phyloP scores from a whole-genome alignment of 2,797 vertebrate species.

The Falco berigora region DNA sequence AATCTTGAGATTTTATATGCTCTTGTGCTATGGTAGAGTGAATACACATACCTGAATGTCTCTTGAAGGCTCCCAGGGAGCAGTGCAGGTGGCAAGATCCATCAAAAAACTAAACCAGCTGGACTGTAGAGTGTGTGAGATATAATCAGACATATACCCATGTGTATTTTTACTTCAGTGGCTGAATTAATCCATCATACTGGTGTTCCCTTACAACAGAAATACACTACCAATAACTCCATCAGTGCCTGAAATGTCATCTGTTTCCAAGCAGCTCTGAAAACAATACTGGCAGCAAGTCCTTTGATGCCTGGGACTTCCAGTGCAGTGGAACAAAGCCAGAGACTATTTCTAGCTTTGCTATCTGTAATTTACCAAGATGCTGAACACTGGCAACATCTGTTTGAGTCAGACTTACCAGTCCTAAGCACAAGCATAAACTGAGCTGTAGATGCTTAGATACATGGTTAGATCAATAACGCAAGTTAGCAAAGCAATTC shows the following conservation, averaged over 20 bases:
- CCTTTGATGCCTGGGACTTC: not conserved
- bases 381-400: not conserved
- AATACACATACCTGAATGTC: not conserved
- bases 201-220: not conserved
- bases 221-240: not conserved
- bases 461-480: not conserved
- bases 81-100: not conserved
- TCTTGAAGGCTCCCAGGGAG: not conserved
- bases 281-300: not conserved
- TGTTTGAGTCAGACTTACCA: not conserved
- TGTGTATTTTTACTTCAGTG: not conserved
- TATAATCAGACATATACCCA: not conserved
- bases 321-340: not conserved
- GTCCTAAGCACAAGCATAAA: not conserved
- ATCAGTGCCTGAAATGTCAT: not conserved
- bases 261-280: not conserved
- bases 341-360: not conserved
- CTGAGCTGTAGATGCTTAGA: not conserved
- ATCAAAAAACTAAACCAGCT: not conserved
- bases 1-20: not conserved
- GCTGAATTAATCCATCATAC: slow-evolving; percentile 6
- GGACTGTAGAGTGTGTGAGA: not conserved
- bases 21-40: not conserved
- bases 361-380: not conserved
- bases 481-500: not conserved